A percentile compares a stretch with the other conserved stretches of the same genome.
Evolutionary conservation across 1,140 invertebrate species (phyloP).

Genomic region (Saccostrea echinata): DNA sequence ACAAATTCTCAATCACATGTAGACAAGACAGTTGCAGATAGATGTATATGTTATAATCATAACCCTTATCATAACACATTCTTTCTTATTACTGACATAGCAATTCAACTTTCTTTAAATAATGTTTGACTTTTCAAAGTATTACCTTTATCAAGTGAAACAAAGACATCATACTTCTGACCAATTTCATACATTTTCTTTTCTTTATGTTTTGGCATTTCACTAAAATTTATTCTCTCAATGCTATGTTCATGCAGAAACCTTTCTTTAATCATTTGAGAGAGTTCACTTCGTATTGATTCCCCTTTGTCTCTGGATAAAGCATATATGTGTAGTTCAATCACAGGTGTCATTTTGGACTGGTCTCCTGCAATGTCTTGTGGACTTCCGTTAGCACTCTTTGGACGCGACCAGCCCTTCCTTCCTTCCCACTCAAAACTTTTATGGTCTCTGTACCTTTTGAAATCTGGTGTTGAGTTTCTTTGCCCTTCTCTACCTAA

Average conservation of each 20-base stretch:
- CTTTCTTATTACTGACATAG: no score
- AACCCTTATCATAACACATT: no score
- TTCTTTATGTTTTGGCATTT: not conserved
- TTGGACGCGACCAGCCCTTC: not conserved
- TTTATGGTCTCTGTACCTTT: not conserved
- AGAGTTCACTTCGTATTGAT: constrained; percentile 1
- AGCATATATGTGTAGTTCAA: not conserved
- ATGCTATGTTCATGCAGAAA: constrained; percentile 9
- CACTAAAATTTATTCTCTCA: not conserved
- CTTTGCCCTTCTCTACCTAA: not conserved
- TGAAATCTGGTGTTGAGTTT: not conserved
- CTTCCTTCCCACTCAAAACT: no score
- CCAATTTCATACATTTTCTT: not conserved
- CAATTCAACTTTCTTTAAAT: no score
- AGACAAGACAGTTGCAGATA: no score
- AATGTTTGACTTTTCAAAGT: not conserved
- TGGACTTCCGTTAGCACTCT: not conserved
- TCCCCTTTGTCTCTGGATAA: not conserved
- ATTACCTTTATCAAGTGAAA: not conserved
- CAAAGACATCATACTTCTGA: constrained; percentile 1
- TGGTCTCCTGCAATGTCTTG: not conserved
- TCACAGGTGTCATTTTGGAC: not conserved
- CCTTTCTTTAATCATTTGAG: not conserved
- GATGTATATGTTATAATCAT: no score
- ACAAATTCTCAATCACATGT: no score